Evolutionary conservation across 1,140 invertebrate genomes (phyloP).

Genomic region (Paralvinella palmiformis): DNA sequence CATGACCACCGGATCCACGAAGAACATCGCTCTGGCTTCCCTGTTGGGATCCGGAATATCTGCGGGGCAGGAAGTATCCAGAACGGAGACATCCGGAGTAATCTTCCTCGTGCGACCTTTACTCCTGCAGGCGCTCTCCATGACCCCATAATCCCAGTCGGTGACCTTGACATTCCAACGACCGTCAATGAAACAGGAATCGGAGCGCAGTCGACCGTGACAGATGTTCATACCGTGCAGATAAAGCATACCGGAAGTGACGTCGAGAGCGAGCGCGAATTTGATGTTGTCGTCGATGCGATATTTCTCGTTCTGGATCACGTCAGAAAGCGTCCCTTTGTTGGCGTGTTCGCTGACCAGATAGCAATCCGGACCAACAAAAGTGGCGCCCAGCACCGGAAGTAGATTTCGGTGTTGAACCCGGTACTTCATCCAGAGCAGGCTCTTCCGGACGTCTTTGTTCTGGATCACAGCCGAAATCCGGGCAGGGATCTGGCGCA

Average conservation of each 20-base stretch:
- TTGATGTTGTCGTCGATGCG: slow-evolving; percentile 25
- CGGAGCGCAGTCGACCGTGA: slow-evolving; percentile 2
- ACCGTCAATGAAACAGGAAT: slow-evolving; percentile 1
- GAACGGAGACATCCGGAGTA: no score
- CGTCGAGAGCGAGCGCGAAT: slow-evolving; percentile 18
- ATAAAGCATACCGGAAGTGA: slow-evolving; percentile 3
- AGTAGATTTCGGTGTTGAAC: neutral
- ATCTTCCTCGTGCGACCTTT: no score
- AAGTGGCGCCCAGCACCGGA: neutral
- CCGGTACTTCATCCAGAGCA: neutral
- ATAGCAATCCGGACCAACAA: neutral
- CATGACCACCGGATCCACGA: neutral
- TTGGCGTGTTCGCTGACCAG: slow-evolving; percentile 9
- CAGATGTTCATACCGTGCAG: slow-evolving; percentile 3
- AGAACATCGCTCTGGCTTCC: neutral
- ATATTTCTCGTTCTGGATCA: slow-evolving; percentile 10
- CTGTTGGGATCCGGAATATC: neutral
- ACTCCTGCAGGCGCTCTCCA: no score
- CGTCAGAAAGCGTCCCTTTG: neutral
- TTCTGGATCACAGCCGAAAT: neutral
- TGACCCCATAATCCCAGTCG: slow-evolving; percentile 8
- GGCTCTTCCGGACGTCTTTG: neutral
- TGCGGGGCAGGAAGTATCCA: no score
- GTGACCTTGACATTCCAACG: slow-evolving; percentile 14
- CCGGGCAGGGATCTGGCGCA: neutral